These are phyloP conservation scores for Euzetes globulus DNA, from an alignment of 2,888 invertebrate species.

Conservation along the genomic window DNA sequence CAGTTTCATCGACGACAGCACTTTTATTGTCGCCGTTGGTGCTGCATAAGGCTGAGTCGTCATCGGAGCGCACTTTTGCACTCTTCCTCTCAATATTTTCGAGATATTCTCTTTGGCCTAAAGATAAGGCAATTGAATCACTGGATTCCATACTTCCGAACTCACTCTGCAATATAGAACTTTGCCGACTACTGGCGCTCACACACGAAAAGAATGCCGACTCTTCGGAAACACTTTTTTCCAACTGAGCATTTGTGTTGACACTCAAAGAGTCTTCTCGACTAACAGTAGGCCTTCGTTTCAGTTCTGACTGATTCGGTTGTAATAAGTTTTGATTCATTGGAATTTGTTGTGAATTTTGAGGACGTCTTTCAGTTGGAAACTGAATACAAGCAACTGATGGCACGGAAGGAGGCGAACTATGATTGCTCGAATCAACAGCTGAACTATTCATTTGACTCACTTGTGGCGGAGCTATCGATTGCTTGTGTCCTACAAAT, in stretches of 20 bases:
- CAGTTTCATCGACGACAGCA: conserved; percentile 26
- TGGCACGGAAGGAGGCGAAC: background rate
- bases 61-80: background rate
- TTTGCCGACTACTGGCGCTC: conserved; percentile 39
- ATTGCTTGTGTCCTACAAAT: conserved; percentile 18
- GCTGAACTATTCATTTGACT: background rate
- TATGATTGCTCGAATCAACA: background rate
- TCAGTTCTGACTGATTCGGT: conserved; percentile 9
- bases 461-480: background rate
- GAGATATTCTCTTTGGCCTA: conserved; percentile 6
- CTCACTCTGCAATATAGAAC: conserved; percentile 39
- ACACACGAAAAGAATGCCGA: conserved; percentile 40
- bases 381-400: background rate
- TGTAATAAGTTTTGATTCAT: conserved; percentile 25
- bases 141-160: conserved; percentile 40
- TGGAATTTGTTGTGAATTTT: background rate
- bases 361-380: background rate
- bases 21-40: conserved; percentile 28
- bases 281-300: background rate
- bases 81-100: background rate
- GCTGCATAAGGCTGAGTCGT: conserved; percentile 30
- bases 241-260: conserved; percentile 25
- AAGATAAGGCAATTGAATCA: conserved; percentile 37
- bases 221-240: conserved; percentile 40
- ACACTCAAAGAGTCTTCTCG: conserved; percentile 26